These are phyloP conservation scores for Trissoscelio sp. DNA, from an alignment of 2,888 invertebrate genomes.

Conservation along the genomic window DNA sequence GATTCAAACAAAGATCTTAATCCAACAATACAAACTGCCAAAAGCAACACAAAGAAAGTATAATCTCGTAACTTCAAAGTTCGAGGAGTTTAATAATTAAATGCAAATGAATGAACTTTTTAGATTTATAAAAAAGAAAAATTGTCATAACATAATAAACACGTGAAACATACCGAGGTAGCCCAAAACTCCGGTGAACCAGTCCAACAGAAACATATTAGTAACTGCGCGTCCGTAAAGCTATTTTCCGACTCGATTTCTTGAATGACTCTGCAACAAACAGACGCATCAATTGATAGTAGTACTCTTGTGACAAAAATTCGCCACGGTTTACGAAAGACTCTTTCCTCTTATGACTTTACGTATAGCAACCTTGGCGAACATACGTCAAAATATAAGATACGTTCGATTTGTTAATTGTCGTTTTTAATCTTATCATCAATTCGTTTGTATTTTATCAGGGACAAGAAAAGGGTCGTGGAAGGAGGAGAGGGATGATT, in stretches of 20 bases:
- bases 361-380: slow-evolving; percentile 50
- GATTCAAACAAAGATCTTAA: background rate
- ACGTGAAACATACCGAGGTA: slow-evolving; percentile 90
- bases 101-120: no score
- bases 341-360: background rate
- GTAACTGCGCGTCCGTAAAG: slow-evolving; percentile 48
- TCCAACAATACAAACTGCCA: background rate
- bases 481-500: background rate
- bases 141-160: no score
- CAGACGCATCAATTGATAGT: slow-evolving; percentile 50
- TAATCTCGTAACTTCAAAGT: no score
- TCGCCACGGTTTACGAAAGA: slow-evolving; percentile 12
- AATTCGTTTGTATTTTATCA: no score
- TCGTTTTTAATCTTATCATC: no score
- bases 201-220: slow-evolving; percentile 96
- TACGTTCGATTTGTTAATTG: no score
- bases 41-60: background rate
- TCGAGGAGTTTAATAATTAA: no score
- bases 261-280: slow-evolving; percentile 82
- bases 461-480: background rate
- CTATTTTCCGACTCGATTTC: slow-evolving; percentile 71
- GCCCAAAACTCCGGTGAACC: slow-evolving; percentile 97
- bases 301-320: slow-evolving; percentile 20
- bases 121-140: no score
- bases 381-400: slow-evolving; percentile 58